phyloP scores from a whole-genome alignment of 2,113 vertebrate genomes.

The Nematolebias whitei region DNA sequence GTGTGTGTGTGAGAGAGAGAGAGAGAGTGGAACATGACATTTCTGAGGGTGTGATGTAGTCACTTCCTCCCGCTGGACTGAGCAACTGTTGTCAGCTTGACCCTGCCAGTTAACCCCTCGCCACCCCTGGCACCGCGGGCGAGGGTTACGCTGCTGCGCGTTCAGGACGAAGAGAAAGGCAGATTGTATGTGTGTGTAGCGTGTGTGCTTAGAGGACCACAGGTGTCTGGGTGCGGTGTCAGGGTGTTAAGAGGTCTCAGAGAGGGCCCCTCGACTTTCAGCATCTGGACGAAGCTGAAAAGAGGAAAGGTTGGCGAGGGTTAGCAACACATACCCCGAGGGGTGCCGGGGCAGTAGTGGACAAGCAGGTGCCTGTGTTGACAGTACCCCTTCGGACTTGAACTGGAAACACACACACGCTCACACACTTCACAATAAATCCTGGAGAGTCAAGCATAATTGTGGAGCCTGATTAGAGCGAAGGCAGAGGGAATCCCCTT shows the following conservation, averaged over 20 bases:
- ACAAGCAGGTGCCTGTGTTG: constrained; percentile 79
- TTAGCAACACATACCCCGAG: constrained; percentile 80
- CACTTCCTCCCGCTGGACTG: constrained; percentile 76
- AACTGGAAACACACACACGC: constrained; percentile 35
- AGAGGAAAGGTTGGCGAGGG: constrained; percentile 67
- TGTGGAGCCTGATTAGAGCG: constrained; percentile 69
- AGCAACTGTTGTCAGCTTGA: constrained; percentile 83
- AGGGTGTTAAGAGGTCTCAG: constrained; percentile 77
- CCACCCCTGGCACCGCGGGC: constrained; percentile 76
- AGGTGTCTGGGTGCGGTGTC: constrained; percentile 83
- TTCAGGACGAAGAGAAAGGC: constrained; percentile 34
- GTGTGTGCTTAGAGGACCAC: constrained; percentile 78
- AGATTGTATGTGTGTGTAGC: constrained; percentile 45
- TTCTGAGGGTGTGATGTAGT: constrained; percentile 70
- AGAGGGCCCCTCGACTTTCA: constrained; percentile 69
- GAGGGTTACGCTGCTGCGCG: constrained; percentile 68
- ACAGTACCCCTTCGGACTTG: constrained; percentile 65
- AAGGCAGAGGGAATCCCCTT: constrained; percentile 72
- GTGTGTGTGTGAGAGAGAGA: constrained; percentile 17
- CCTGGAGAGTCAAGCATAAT: constrained; percentile 49
- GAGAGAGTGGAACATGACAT: constrained; percentile 48
- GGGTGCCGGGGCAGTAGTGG: constrained; percentile 60
- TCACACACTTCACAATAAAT: constrained; percentile 42
- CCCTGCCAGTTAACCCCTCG: constrained; percentile 86
- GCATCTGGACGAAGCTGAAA: constrained; percentile 77